Conservation (phyloP, 1,140 invertebrate genomes). For the Stenopsyche tienmushanensis region DNA sequence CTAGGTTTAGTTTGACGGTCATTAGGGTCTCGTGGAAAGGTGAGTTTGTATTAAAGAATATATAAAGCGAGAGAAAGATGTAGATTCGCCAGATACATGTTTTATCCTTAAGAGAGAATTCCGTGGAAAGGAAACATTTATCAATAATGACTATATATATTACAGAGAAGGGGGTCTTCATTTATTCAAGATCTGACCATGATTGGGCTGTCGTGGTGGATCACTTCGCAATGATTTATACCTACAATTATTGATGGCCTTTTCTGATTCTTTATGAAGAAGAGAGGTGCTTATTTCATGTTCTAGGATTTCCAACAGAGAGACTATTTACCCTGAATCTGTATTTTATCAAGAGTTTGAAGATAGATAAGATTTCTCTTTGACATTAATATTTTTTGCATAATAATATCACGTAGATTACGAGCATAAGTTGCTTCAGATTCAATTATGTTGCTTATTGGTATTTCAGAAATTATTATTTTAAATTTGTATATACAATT, state of each 20-base stretch:
- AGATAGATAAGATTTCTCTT: no score
- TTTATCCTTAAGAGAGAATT: constrained; percentile 11
- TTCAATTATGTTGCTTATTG: no score
- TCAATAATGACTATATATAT: constrained; percentile 23
- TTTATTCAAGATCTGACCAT: constrained; percentile 15
- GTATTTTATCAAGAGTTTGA: background rate
- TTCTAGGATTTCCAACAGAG: no score
- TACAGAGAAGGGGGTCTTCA: constrained; percentile 23
- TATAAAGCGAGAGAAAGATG: background rate
- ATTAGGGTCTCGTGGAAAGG: constrained; percentile 11
- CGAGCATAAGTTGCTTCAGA: no score
- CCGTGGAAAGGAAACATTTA: constrained; percentile 14
- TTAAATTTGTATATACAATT: no score
- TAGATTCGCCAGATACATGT: constrained; percentile 7
- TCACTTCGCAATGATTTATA: constrained; percentile 15
- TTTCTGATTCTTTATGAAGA: constrained; percentile 11
- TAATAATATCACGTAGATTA: no score
- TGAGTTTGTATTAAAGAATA: background rate
- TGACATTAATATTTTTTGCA: no score
- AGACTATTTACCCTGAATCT: no score
- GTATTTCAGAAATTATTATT: no score
- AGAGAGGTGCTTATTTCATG: background rate
- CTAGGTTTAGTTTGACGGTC: constrained; percentile 1
- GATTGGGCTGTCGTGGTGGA: constrained; percentile 20
- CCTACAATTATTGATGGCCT: background rate